Conservation (phyloP, 2,888 invertebrate genomes). For the Pterostichus madidus region DNA sequence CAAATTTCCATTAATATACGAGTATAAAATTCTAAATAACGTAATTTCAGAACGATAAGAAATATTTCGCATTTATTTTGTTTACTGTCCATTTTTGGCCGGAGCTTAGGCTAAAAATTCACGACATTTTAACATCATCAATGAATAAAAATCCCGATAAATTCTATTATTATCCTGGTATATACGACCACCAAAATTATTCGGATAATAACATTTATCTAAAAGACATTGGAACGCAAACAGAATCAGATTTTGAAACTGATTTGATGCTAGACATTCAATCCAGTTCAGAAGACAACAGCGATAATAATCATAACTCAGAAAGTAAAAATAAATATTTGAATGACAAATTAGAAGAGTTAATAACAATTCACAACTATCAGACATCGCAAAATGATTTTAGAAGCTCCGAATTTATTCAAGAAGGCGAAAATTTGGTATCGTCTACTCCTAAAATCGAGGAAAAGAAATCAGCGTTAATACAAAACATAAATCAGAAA, state of each 20-base stretch:
- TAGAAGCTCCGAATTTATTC: neutral
- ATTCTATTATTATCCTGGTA: slow-evolving; percentile 46
- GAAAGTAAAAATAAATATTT: slow-evolving; percentile 16
- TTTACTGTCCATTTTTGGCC: slow-evolving; percentile 68
- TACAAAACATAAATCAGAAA: slow-evolving; percentile 15
- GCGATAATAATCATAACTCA: slow-evolving; percentile 15
- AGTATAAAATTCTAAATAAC: neutral
- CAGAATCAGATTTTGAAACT: slow-evolving; percentile 20
- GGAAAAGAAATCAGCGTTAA: slow-evolving; percentile 1
- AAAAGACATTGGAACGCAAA: slow-evolving; percentile 51
- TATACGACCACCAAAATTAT: slow-evolving; percentile 45
- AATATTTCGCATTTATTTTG: slow-evolving; percentile 65
- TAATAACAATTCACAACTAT: neutral
- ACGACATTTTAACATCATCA: slow-evolving; percentile 38
- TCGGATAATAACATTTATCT: slow-evolving; percentile 31
- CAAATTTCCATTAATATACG: too few species aligned
- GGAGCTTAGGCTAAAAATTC: slow-evolving; percentile 55
- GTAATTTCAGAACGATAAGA: slow-evolving; percentile 62
- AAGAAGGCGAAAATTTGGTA: neutral
- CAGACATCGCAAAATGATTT: neutral
- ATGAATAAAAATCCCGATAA: slow-evolving; percentile 54
- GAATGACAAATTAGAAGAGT: slow-evolving; percentile 22
- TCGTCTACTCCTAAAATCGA: slow-evolving; percentile 19
- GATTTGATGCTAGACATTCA: slow-evolving; percentile 2
- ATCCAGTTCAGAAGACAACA: slow-evolving; percentile 12